phyloP scores from a whole-genome alignment of 2,113 vertebrate species.

The Epinephelus fuscoguttatus region DNA sequence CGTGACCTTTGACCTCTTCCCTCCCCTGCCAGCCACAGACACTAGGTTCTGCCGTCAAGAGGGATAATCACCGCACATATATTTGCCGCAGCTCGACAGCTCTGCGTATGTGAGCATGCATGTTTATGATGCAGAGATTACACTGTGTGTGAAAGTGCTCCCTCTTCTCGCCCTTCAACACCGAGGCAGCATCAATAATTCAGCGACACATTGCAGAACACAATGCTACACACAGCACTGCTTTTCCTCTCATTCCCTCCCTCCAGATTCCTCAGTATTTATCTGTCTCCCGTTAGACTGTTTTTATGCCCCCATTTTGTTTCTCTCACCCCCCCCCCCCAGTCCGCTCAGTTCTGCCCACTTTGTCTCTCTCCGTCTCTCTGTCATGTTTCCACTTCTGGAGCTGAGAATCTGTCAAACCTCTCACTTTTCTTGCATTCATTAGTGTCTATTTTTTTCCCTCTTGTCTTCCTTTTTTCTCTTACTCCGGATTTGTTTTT shows the following conservation, averaged over 20 bases:
- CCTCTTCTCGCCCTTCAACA: conserved; percentile 61
- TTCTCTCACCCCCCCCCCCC: conserved; percentile 20
- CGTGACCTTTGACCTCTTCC: conserved; percentile 55
- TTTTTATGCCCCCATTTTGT: conserved; percentile 58
- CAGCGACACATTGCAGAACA: conserved; percentile 69
- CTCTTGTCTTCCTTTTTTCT: conserved; percentile 17
- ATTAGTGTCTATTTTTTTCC: conserved; percentile 21
- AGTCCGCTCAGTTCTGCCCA: conserved; percentile 11
- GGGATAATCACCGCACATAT: not conserved
- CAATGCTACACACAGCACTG: conserved; percentile 31
- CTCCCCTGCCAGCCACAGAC: conserved; percentile 17
- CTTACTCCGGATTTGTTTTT: not conserved
- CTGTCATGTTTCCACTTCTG: conserved; percentile 32
- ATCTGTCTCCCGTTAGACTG: conserved; percentile 32
- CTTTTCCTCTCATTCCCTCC: conserved; percentile 28
- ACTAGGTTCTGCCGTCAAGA: not conserved
- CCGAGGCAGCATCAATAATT: conserved; percentile 80
- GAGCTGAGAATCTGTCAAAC: conserved; percentile 39
- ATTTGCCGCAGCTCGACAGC: conserved; percentile 19
- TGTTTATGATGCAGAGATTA: conserved; percentile 46
- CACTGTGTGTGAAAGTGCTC: conserved; percentile 31
- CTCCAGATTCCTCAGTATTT: conserved; percentile 32
- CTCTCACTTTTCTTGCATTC: conserved; percentile 28
- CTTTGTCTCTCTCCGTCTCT: conserved; percentile 14
- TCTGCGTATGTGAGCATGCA: not conserved